Conservation (phyloP, 2,797 vertebrate genomes). For the Pelobates cultripes region DNA sequence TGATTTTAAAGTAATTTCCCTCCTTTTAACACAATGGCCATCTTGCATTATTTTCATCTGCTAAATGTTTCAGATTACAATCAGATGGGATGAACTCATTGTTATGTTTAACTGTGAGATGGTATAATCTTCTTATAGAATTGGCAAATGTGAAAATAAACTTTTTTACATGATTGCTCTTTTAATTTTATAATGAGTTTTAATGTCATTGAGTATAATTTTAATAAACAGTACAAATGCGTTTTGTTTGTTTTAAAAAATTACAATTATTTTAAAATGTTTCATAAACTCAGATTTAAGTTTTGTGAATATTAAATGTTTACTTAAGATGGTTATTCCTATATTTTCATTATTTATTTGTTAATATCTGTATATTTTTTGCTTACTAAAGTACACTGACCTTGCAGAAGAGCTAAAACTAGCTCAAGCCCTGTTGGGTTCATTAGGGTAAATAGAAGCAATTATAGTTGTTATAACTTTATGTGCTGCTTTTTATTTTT, state of each 20-base stretch:
- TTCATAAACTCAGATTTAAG: constrained; percentile 9
- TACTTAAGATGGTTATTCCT: constrained; percentile 5
- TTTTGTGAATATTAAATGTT: constrained; percentile 16
- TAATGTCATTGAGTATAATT: constrained; percentile 17
- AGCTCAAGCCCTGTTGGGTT: constrained; percentile 13
- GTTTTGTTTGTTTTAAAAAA: not conserved
- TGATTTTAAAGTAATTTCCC: too few species aligned
- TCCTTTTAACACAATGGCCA: not conserved
- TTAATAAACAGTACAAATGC: not conserved
- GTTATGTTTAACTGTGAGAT: constrained; percentile 15
- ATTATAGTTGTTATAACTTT: not conserved
- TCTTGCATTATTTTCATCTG: constrained; percentile 24
- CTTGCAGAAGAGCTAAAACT: constrained; percentile 33
- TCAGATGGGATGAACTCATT: constrained; percentile 15
- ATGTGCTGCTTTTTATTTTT: too few species aligned
- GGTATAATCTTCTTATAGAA: constrained; percentile 38
- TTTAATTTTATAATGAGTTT: constrained; percentile 39
- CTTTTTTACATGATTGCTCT: constrained; percentile 41
- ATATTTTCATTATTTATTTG: constrained; percentile 30
- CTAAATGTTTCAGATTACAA: constrained; percentile 42
- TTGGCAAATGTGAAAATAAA: constrained; percentile 42
- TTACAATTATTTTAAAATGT: constrained; percentile 2
- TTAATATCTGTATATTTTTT: constrained; percentile 29
- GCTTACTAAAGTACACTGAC: constrained; percentile 35
- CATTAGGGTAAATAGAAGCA: constrained; percentile 36